A percentile compares a stretch with the other conserved stretches of the same genome.
phyloP scores from a whole-genome alignment of 2,113 vertebrate species.

The Seriola quinqueradiata region DNA sequence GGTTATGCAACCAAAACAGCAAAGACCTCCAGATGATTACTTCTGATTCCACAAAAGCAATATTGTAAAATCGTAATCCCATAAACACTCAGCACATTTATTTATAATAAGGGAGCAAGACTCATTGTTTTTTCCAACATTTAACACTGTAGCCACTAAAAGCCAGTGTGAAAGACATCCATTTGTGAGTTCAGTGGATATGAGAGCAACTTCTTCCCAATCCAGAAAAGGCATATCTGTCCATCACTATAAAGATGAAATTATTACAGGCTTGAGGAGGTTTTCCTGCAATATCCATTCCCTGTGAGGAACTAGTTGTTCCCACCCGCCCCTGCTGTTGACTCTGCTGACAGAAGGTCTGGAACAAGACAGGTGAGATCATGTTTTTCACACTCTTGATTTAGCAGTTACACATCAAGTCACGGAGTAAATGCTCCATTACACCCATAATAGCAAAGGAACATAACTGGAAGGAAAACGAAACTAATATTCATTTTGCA shows the following conservation, averaged over 20 bases:
- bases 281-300: slow-evolving; percentile 23
- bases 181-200: slow-evolving; percentile 25
- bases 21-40: slow-evolving; percentile 25
- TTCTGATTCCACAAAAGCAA: slow-evolving; percentile 28
- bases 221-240: slow-evolving; percentile 1
- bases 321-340: not conserved
- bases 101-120: slow-evolving; percentile 21
- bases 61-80: slow-evolving; percentile 9
- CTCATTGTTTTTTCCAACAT: not conserved
- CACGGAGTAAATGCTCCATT: slow-evolving; percentile 22
- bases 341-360: slow-evolving; percentile 46
- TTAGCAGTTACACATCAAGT: slow-evolving; percentile 56
- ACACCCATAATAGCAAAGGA: slow-evolving; percentile 22
- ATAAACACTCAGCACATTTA: slow-evolving; percentile 29
- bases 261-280: not conserved
- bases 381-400: slow-evolving; percentile 69
- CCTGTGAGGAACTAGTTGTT: slow-evolving; percentile 20
- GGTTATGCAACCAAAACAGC: slow-evolving; percentile 39
- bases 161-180: not conserved
- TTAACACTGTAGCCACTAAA: not conserved
- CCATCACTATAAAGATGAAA: no score
- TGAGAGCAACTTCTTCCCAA: slow-evolving; percentile 6
- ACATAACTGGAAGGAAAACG: slow-evolving; percentile 24
- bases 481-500: slow-evolving; percentile 36
- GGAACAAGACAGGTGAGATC: slow-evolving; percentile 59